Evolutionary conservation across 2,888 invertebrate genomes (phyloP), one percentile per base, ranked within the genome.

Genomic region (Microctonus brassicae): DNA sequence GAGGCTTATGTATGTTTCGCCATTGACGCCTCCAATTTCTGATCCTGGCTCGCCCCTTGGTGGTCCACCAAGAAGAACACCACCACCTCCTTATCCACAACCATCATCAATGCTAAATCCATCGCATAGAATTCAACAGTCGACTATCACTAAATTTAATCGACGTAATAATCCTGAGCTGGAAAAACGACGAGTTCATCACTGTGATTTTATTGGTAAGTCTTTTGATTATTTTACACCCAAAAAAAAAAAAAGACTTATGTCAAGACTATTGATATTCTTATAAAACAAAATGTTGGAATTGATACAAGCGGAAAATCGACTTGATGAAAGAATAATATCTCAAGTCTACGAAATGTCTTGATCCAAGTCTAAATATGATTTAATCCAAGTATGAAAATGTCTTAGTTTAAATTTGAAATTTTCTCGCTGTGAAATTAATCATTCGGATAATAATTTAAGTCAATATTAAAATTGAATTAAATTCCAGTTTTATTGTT

Each of bases 81-180:
- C 94, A 72, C 94, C 94, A 73, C 94, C 94, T 63, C 94, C 94
- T 20, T 94, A 94, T 87, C 93, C 93, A 71, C 91, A 91, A 74
- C 91, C 92, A 72, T 82, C 76, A 75, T 82, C 76, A 75, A 84
- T 82, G 76, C 83, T 83, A 76, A 87, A 82, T 80, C 81, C 80
- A 42, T 78, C 82, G 52, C 85, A 83, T 70, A 80, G 83, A 77
- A 85, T 86, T 73, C 87, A 84, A 72, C 78, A 79, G 9, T 79
- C 79, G 26, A 61, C 79, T 55, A 77, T 83, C 34, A 78, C 83
- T 73, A 95, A 94, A 85, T 97, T 96, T 89, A 98, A 98, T 90
- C 90, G 98, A 78, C 91, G 97, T 85, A 98, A 98, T 89, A 98
- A 98, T 89, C 98, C 98, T 0, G 98, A 98, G 88, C 89, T 98